Evolutionary conservation across 2,797 vertebrate species (phyloP), one percentile per base, ranked within the genome.

Genomic region (Enteromius radiatus): DNA sequence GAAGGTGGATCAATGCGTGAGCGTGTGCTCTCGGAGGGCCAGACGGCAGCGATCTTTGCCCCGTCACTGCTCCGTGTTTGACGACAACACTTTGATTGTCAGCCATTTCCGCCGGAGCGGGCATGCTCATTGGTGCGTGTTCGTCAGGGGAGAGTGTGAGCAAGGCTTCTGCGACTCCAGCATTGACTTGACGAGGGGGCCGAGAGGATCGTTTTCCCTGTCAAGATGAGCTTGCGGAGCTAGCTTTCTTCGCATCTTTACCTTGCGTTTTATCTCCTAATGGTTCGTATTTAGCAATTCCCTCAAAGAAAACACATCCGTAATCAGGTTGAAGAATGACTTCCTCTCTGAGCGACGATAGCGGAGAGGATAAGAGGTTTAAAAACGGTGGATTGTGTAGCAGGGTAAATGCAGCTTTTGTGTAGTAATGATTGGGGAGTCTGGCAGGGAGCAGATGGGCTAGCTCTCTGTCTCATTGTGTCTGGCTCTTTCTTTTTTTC

Each of bases 381-480:
- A 97, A 97, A 96, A 83, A 95, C 92, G 85, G 73, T 93, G 91
- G 90, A 89, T 90, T 91, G 84, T 94, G 94, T 95, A 69, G 96
- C 95, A 93, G 96, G 96, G 97, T 97, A 97, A 97, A 98, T 96
- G 96, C 95, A 94, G 89, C 94, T 93, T 95, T 95, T 95, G 94
- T 96, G 95, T 92, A 94, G 93, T 96, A 95, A 91, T 94, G 95
- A 93, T 94, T 93, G 89, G 93, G 94, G 94, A 94, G 92, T 92
- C 93, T 92, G 94, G 94, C 95, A 94, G 93, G 89, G 94, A 97
- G 95, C 96, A 97, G 96, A 98, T 97, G 96, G 89, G 90, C 94
- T 94, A 92, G 93, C 91, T 92, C 92, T 93, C 87, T 78, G 90
- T 93, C 93, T 94, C 92, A 95, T 96, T 96, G 94, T 96, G 92